Evolutionary conservation across 2,888 invertebrate genomes (phyloP), one percentile per base, ranked within the genome.

Genomic region (Hanleya hanleyi): DNA sequence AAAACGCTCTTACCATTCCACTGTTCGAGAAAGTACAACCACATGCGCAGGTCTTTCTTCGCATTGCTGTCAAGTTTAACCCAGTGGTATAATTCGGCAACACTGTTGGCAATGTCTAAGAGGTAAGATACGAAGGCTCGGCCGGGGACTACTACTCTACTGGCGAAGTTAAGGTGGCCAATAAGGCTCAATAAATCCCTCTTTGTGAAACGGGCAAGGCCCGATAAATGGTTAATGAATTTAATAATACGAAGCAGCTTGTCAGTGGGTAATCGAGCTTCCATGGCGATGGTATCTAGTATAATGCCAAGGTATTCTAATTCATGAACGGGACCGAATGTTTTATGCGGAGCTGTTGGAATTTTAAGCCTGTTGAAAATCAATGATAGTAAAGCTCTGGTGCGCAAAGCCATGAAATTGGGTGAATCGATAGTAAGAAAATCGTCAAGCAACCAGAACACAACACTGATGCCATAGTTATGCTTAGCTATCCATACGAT

Each of bases 241-340:
- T 67, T 47, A 9, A 47, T 15, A 18, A 76, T 76, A 7, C 76
- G 15, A 1, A 18, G 6, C 4, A 75, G 7, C 67, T 75, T 77
- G 9, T 73, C 66, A 15, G 3, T 15, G 12, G 76, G 76, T 29
- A 76, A 67, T n/a, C 75, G 22, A 12, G 78, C 70, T 22, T 72
- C 41, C 75, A 78, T 75, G 12, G 66, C 66, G 5, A 38, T 15
- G 9, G 75, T 62, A 38, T 78, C 76, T 12, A 78, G 61, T 7
- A 65, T 70, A 6, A 77, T 73, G 1, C 73, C 78, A 12, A 78
- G 49, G 36, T 75, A 77, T 61, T 77, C 78, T n/a, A 78, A 33
- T 6, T 32, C 37, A n/a, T 70, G 70, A 12, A 41, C 47, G 6
- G 78, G 75, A 4, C 76, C 75, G 2, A 69, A 33, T 22, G 75